Conservation (phyloP, 2,888 invertebrate species). For the Pristionchus maxplancki region DNA sequence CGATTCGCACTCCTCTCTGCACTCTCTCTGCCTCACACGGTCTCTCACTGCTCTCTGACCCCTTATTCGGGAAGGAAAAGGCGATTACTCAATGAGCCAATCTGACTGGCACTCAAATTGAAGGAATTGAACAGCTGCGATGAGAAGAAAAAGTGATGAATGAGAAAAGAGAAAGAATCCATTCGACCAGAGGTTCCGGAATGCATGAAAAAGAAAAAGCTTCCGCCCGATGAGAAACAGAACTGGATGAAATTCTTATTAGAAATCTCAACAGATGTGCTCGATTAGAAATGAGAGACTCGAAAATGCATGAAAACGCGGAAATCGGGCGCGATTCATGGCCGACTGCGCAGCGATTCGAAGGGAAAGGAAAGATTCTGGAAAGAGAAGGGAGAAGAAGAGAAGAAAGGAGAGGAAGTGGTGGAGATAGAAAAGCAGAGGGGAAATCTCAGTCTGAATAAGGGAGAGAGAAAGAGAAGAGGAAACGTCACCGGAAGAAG, state of each 20-base stretch:
- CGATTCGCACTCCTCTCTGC: constrained; percentile 12
- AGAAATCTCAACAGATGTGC: background rate
- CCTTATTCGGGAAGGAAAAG: background rate
- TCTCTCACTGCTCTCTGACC: constrained; percentile 29
- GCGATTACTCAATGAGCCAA: constrained; percentile 23
- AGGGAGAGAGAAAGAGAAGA: constrained; percentile 1
- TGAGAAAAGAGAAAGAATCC: background rate
- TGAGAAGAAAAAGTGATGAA: too few relatives aligned
- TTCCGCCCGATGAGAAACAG: too few relatives aligned
- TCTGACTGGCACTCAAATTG: background rate
- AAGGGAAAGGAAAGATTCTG: constrained; percentile 8
- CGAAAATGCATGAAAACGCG: background rate
- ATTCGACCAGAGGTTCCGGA: too few relatives aligned
- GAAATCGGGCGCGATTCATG: background rate
- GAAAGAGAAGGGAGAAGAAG: constrained; percentile 16
- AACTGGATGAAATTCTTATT: background rate
- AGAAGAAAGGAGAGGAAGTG: constrained; percentile 25
- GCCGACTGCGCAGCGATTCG: constrained; percentile 4
- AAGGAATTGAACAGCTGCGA: too few relatives aligned
- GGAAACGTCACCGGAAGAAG: constrained; percentile 35
- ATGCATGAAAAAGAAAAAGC: too few relatives aligned
- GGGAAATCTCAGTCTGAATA: constrained; percentile 21
- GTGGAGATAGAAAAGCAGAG: constrained; percentile 16
- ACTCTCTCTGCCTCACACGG: background rate
- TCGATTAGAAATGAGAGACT: background rate